Evolutionary conservation across 1,140 invertebrate species (phyloP), one percentile per base, ranked within the genome.

Genomic region (Vanessa tameamea): DNA sequence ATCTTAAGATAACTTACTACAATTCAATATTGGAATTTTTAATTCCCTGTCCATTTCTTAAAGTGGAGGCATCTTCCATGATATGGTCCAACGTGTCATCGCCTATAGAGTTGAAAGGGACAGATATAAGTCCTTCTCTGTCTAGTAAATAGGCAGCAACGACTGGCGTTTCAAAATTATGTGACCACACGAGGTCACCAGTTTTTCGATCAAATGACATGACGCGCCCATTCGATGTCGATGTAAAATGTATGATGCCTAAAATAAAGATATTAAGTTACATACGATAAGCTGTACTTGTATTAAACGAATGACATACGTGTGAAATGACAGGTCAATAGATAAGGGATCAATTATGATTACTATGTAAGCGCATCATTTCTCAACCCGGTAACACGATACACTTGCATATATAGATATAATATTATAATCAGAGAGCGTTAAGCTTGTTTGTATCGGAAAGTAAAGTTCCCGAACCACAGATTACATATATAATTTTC

Each of bases 81-180:
- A 98, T 94, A 77, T 96, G 95, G 71, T 96, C 94, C 47, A 98
- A 92, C 0, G 97, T 97, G 80, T 97, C 96, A 77, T 97, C 96
- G 1, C 97, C 97, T 47, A 99, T 95, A 63, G 96, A 97, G 11
- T 97, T 97, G 85, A 99, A 99, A 3, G 98, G 98, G 51, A 99
- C 94, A 55, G 96, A 95, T 48, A 98, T 93, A 47, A 99, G 94
- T 3, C 96, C 97, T 57, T 96, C 95, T 47, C 95, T 94, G 75
- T 96, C 96, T 67, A 98, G 90, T 2, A 96, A 92, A 90, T 99
- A 99, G 70, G 98, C 95, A 0, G 97, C 98, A 63, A 99, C 96
- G 3, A 99, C 95, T 3, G 98, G 98, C 74, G 97, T 98, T 64
- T 95, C 95, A 63, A 98, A 95, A 87, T 99, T 95, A 16, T 95